Percentiles rank a stretch among this genome's conserved stretches.
Evolutionary conservation across 2,113 vertebrate genomes (phyloP).

Genomic region (Scatophagus argus): DNA sequence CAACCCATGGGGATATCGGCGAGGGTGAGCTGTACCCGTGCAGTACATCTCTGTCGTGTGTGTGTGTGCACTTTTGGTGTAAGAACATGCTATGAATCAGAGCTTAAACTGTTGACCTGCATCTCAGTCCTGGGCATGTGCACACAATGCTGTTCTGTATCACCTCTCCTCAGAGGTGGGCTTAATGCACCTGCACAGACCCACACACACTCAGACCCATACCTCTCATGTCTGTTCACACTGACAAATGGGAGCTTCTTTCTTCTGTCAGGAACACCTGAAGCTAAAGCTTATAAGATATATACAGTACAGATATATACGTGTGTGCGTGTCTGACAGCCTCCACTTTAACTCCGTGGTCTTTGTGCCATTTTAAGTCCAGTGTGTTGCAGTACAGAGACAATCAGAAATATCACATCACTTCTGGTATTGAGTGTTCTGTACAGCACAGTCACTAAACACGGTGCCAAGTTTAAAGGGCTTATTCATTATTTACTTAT

Average conservation of each 20-base stretch:
- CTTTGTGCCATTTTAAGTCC: slow-evolving; percentile 15
- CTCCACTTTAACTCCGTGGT: slow-evolving; percentile 13
- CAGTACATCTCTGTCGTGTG: slow-evolving; percentile 55
- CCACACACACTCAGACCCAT: slow-evolving; percentile 19
- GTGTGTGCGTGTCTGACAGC: slow-evolving; percentile 7
- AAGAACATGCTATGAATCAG: slow-evolving; percentile 63
- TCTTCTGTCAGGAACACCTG: slow-evolving; percentile 44
- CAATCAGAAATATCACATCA: not conserved
- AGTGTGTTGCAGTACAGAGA: not conserved
- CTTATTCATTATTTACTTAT: too few relatives aligned
- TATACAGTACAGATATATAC: slow-evolving; percentile 12
- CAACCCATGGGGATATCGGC: slow-evolving; percentile 53
- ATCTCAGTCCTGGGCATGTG: slow-evolving; percentile 45
- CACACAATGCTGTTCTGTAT: slow-evolving; percentile 31
- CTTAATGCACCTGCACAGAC: slow-evolving; percentile 13
- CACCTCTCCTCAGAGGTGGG: slow-evolving; percentile 30
- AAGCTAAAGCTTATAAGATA: slow-evolving; percentile 34
- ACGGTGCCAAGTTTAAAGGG: not conserved
- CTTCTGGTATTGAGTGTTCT: not conserved
- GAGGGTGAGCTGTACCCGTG: slow-evolving; percentile 53
- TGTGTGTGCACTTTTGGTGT: slow-evolving; percentile 34
- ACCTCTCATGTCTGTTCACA: slow-evolving; percentile 11
- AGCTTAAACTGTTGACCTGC: slow-evolving; percentile 78
- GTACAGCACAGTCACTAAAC: not conserved
- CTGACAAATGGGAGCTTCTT: slow-evolving; percentile 52